Conservation (phyloP, 2,797 vertebrate species). For the Malurus splendens region DNA sequence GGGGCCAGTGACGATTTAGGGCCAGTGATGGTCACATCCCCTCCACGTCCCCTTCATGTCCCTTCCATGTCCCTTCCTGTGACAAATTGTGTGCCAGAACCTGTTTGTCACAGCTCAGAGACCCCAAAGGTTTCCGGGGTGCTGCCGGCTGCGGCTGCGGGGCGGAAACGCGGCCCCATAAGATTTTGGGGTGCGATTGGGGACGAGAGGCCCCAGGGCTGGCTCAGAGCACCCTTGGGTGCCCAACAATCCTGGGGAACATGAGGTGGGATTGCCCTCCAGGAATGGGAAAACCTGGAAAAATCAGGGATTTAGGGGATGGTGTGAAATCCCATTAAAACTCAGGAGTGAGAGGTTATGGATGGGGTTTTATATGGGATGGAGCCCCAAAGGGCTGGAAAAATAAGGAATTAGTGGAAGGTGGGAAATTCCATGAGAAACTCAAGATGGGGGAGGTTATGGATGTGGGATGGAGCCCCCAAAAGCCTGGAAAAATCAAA, state of each 20-base stretch:
- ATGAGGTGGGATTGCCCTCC: rapidly evolving
- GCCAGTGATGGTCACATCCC: no score
- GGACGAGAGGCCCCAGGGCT: not conserved
- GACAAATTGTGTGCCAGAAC: rapidly evolving
- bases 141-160: not conserved
- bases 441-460: no score
- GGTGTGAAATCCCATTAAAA: not conserved
- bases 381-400: no score
- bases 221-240: not conserved
- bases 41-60: rapidly evolving
- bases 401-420: no score
- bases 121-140: not conserved
- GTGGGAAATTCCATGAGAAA: no score
- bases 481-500: no score
- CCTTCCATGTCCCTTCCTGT: not conserved
- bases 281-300: rapidly evolving
- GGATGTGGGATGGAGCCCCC: no score
- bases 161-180: rapidly evolving
- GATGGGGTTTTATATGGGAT: rapidly evolving
- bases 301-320: not conserved
- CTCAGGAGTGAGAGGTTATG: not conserved
- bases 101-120: not conserved
- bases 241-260: rapidly evolving
- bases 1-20: no score
- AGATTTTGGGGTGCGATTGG: not conserved